These are phyloP conservation scores for Colletes latitarsis DNA, from an alignment of 1,140 invertebrate species.

Conservation along the genomic window DNA sequence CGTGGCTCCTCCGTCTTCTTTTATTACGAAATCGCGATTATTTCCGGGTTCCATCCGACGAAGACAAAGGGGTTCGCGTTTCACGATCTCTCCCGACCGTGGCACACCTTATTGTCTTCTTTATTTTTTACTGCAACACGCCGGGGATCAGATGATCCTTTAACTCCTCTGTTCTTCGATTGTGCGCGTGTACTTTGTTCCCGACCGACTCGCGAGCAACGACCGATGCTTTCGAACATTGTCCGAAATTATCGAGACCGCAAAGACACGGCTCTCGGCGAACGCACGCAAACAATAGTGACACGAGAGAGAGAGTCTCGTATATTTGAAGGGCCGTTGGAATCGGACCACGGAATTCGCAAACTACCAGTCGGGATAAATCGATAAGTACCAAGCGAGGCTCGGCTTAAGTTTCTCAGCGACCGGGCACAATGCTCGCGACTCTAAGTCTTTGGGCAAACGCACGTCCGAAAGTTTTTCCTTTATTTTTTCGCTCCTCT, in stretches of 20 bases:
- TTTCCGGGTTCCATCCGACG: constrained; percentile 41
- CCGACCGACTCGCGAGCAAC: neutral
- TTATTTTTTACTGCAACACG: constrained; percentile 7
- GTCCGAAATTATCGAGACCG: neutral
- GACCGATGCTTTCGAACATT: neutral
- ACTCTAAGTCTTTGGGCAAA: constrained; percentile 29
- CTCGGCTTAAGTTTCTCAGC: constrained; percentile 22
- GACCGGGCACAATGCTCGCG: constrained; percentile 1
- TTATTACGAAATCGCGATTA: constrained; percentile 47
- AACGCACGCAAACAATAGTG: constrained; percentile 10
- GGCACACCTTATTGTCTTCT: neutral
- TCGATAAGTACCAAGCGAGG: constrained; percentile 29
- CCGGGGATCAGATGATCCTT: neutral
- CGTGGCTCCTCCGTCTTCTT: constrained; percentile 1
- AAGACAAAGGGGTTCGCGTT: constrained; percentile 23
- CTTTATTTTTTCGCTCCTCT: neutral
- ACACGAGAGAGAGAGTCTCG: neutral
- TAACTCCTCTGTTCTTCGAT: neutral
- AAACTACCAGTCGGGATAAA: constrained; percentile 10
- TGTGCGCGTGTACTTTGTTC: neutral
- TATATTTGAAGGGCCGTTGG: constrained; percentile 23
- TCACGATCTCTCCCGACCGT: constrained; percentile 15
- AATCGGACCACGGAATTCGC: constrained; percentile 20
- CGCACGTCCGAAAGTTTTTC: constrained; percentile 26
- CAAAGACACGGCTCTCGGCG: neutral